Conservation (phyloP, 1,140 invertebrate species). For the Drosophila tani region DNA sequence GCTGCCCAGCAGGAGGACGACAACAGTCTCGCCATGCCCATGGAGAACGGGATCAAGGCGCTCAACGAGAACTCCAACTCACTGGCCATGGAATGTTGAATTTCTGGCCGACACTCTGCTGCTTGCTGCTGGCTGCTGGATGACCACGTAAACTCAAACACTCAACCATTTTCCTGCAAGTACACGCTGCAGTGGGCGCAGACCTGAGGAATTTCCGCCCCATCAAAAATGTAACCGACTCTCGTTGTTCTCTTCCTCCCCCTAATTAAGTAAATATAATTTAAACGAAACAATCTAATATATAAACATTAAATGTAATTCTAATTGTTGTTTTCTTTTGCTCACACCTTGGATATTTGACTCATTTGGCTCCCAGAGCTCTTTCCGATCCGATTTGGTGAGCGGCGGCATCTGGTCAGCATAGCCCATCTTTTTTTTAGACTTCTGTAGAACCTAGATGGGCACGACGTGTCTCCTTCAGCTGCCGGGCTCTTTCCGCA, state of each 20-base stretch:
- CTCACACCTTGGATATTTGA: no score
- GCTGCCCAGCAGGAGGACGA: conserved; percentile 63
- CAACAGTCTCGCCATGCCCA: conserved; percentile 77
- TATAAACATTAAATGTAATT: conserved; percentile 60
- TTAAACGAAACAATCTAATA: conserved; percentile 60
- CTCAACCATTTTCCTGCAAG: conserved; percentile 19
- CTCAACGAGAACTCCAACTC: conserved; percentile 85
- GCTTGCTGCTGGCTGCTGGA: conserved; percentile 6
- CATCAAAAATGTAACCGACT: not conserved
- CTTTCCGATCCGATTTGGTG: no score
- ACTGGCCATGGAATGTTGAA: conserved; percentile 83
- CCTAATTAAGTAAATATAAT: conserved; percentile 71
- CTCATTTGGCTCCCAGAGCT: no score
- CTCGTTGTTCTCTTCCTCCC: conserved; percentile 22
- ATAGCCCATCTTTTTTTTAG: no score
- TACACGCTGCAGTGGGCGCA: conserved; percentile 23
- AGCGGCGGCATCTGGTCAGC: no score
- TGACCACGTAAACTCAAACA: conserved; percentile 18
- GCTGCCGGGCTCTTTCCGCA: no score
- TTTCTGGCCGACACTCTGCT: conserved; percentile 21
- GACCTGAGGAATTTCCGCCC: conserved; percentile 26
- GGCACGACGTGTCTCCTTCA: no score
- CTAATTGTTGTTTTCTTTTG: conserved; percentile 1
- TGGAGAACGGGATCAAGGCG: conserved; percentile 76
- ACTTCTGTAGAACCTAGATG: no score